Percentiles rank a stretch among this genome's conserved stretches.
Evolutionary conservation across 2,888 invertebrate genomes (phyloP).

Genomic region (Lasiommata megera): DNA sequence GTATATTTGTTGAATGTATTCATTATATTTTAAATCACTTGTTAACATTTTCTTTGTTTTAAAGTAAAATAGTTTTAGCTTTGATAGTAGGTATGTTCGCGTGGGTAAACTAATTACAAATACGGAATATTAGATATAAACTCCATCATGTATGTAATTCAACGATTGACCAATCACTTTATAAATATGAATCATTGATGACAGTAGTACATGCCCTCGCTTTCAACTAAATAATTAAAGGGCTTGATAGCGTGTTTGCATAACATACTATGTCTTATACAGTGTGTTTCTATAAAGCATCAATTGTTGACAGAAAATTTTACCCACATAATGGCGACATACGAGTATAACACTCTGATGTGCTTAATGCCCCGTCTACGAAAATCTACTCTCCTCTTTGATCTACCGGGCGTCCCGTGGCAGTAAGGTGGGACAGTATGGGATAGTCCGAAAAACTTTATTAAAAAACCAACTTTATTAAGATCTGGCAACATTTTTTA

Average conservation of each 20-base stretch:
- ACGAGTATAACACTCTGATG: too few relatives aligned
- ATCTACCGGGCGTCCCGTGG: too few relatives aligned
- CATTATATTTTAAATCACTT: conserved; percentile 17
- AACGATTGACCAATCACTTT: conserved; percentile 1
- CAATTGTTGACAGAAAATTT: too few relatives aligned
- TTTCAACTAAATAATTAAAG: background rate
- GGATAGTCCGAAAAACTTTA: too few relatives aligned
- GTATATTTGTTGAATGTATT: conserved; percentile 32
- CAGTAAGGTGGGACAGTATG: too few relatives aligned
- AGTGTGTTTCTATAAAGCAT: too few relatives aligned
- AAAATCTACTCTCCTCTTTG: too few relatives aligned
- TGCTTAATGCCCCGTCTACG: too few relatives aligned
- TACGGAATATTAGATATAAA: background rate
- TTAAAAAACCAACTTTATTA: too few relatives aligned
- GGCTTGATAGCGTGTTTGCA: background rate
- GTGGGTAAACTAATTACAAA: background rate
- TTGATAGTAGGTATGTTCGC: background rate
- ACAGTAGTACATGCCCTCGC: background rate
- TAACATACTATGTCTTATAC: background rate
- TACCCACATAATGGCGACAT: too few relatives aligned
- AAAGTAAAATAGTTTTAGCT: background rate
- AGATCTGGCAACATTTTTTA: too few relatives aligned
- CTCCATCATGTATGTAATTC: background rate
- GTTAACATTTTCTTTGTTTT: conserved; percentile 4
- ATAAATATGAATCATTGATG: background rate